phyloP scores from a whole-genome alignment of 2,797 vertebrate species.

The Liasis olivaceus region DNA sequence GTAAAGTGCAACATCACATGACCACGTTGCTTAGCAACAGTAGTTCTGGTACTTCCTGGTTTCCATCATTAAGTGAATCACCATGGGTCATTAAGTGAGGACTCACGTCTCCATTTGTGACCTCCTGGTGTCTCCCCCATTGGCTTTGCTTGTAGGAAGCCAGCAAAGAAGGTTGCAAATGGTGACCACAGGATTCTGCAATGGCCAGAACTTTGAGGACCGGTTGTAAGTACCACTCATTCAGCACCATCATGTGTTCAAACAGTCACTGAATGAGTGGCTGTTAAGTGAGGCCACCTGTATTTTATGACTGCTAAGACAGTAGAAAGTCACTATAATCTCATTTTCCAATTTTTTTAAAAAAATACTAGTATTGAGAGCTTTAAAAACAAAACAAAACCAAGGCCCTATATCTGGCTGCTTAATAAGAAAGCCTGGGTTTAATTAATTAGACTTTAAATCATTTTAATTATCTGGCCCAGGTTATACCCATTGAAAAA shows the following conservation, averaged over 20 bases:
- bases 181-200: neutral
- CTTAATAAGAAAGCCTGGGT: neutral
- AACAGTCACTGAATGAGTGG: neutral
- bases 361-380: neutral
- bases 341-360: neutral
- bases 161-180: neutral
- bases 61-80: neutral
- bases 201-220: neutral
- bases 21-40: neutral
- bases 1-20: neutral
- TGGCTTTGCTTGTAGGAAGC: neutral
- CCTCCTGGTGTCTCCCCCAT: neutral
- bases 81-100: neutral
- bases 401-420: neutral
- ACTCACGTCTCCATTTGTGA: neutral
- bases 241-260: neutral
- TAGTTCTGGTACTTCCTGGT: neutral
- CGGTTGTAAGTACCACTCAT: neutral
- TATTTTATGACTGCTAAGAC: neutral
- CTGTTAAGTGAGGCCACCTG: neutral
- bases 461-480: neutral
- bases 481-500: neutral
- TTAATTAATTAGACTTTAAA: neutral
- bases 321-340: neutral
- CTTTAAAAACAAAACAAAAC: neutral